These are phyloP conservation scores for Holcopasites calliopsidis DNA, from an alignment of 1,140 invertebrate genomes.

Conservation along the genomic window DNA sequence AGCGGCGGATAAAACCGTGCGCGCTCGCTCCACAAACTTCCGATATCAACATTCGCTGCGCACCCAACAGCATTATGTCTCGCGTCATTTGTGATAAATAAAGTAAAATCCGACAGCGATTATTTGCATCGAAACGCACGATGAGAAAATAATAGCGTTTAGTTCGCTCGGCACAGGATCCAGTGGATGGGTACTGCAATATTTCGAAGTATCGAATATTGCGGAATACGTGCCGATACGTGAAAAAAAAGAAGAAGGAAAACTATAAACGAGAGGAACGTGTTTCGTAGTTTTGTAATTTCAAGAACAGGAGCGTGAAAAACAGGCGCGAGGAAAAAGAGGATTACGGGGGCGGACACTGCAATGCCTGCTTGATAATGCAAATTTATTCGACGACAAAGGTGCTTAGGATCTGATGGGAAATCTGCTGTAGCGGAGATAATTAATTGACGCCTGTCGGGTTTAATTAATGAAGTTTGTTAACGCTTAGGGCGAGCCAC, in stretches of 20 bases:
- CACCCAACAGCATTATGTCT: conserved; percentile 12
- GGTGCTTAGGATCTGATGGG: conserved; percentile 1
- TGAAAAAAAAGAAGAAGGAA: not conserved
- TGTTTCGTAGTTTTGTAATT: no score
- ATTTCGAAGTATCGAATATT: not conserved
- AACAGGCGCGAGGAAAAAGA: no score
- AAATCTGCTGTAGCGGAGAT: conserved; percentile 2
- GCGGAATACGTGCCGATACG: not conserved
- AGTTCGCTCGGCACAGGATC: not conserved
- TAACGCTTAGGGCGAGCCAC: conserved; percentile 1
- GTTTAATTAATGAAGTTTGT: conserved; percentile 25
- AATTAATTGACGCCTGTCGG: conserved; percentile 30
- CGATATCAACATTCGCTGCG: not conserved
- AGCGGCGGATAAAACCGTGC: not conserved
- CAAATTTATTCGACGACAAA: conserved; percentile 11
- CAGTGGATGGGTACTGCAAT: not conserved
- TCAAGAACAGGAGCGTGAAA: no score
- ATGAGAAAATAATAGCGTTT: conserved; percentile 24
- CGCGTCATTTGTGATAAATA: conserved; percentile 26
- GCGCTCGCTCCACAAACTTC: no score
- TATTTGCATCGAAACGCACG: conserved; percentile 29
- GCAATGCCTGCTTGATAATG: not conserved
- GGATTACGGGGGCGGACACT: not conserved
- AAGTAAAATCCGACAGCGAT: conserved; percentile 30
- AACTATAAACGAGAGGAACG: no score